Base-by-base conservation (phyloP, 2,888 invertebrate genomes). In the Trachelus tabidus region DNA sequence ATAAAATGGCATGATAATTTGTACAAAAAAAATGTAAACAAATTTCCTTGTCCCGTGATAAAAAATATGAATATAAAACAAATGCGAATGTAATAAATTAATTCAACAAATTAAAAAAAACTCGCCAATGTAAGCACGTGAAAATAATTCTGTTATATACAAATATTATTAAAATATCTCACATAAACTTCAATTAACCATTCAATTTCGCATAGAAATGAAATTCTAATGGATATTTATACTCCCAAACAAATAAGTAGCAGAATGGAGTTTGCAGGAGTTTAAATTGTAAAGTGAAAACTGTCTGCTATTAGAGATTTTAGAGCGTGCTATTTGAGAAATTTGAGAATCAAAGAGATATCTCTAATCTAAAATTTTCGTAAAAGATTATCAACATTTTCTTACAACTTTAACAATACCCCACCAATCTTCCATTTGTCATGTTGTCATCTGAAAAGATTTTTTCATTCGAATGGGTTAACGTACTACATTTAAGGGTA, bases 401-500 rank as follows among this genome's bases (percentile, higher is more conserved):
- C 15, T 71, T 71, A 31, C 31, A 71, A 15, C 31, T 31, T 71
- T 71, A 56, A 31, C 71, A 71, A 71, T 31, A 23, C 15, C 31
- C 12, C 30, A 71, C 12, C 1, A 33, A 34, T 34, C 15, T 31
- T 71, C 31, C 3, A 71, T 31, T 71, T 31, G 23, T 15, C 40
- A 15, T 56, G 23, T 23, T 23, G 40, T 56, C 15, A 11, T 71
- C 12, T 15, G 31, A 71, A 71, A 1, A 71, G 12, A 31, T 34
- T 15, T 71, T 9, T 34, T 71, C n/a, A 15, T 31, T 71, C 31
- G 71, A 12, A 11, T 71, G 30, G 31, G 11, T 92, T 93, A 96
- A 89, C 96, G 96, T 82, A 97, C 95, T 85, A 97, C 97, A 92
- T 97, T 95, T 75, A 98, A 92, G 80, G 95, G 95, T 86, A 98